phyloP scores from a whole-genome alignment of 2,113 vertebrate species.

The Etheostoma spectabile region DNA sequence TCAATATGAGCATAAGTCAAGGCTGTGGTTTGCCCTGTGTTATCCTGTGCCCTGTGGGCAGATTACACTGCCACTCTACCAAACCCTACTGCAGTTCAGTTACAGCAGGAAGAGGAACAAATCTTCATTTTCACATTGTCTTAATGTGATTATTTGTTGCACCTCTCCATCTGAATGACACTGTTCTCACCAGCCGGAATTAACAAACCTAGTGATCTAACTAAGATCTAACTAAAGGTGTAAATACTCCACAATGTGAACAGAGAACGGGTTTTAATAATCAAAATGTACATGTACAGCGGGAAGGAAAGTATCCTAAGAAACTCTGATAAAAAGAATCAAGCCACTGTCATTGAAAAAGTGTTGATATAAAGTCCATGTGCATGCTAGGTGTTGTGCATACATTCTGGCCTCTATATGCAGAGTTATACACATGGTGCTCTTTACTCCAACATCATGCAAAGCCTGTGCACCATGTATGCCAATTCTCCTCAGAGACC shows the following conservation, averaged over 20 bases:
- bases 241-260: conserved; percentile 2
- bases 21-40: conserved; percentile 26
- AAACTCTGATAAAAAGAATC: background rate
- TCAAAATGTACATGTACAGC: background rate
- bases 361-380: background rate
- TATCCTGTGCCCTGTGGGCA: background rate
- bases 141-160: background rate
- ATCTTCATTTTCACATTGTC: background rate
- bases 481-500: background rate
- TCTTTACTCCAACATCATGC: conserved; percentile 9
- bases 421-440: background rate
- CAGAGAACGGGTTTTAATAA: too few relatives aligned
- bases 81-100: background rate
- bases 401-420: background rate
- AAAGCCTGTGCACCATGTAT: conserved; percentile 8
- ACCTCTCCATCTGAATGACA: background rate
- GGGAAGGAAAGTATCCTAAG: background rate
- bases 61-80: background rate
- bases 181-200: background rate
- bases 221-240: background rate
- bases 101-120: background rate
- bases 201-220: background rate
- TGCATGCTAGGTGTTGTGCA: conserved; percentile 3
- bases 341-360: background rate
- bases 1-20: conserved; percentile 32